A percentile compares a stretch with the other conserved stretches of the same genome.
Evolutionary conservation across 2,888 invertebrate genomes (phyloP).

Genomic region (Eledone cirrhosa): DNA sequence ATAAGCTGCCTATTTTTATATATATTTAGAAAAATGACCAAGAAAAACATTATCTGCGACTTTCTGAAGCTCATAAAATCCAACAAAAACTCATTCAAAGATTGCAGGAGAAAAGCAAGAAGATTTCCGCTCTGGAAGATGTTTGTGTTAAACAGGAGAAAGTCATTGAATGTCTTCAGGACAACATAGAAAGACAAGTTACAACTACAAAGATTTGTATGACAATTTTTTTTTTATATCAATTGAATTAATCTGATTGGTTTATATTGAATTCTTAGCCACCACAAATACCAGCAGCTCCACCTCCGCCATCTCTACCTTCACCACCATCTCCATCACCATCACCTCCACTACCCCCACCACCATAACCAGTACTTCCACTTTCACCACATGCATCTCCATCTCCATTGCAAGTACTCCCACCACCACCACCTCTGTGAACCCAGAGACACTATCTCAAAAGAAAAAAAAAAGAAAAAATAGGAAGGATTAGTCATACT

Average conservation of each 20-base stretch:
- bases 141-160: constrained; percentile 23
- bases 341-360: neutral
- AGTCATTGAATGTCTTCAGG: constrained; percentile 15
- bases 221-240: neutral
- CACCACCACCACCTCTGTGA: too few relatives aligned
- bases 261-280: too few relatives aligned
- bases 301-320: neutral
- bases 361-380: too few relatives aligned
- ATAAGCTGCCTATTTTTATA: too few relatives aligned
- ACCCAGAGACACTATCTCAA: too few relatives aligned
- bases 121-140: constrained; percentile 15
- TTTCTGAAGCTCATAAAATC: constrained; percentile 18
- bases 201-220: neutral
- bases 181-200: neutral
- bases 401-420: too few relatives aligned
- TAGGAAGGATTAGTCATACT: too few relatives aligned
- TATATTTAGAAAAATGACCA: constrained; percentile 14
- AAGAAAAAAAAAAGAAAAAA: too few relatives aligned
- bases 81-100: constrained; percentile 1
- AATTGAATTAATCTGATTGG: too few relatives aligned
- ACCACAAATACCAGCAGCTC: too few relatives aligned
- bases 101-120: neutral
- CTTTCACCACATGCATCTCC: too few relatives aligned
- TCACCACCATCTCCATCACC: neutral
- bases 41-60: neutral